Evolutionary conservation across 2,797 vertebrate species (phyloP).

Genomic region (Gila robusta): DNA sequence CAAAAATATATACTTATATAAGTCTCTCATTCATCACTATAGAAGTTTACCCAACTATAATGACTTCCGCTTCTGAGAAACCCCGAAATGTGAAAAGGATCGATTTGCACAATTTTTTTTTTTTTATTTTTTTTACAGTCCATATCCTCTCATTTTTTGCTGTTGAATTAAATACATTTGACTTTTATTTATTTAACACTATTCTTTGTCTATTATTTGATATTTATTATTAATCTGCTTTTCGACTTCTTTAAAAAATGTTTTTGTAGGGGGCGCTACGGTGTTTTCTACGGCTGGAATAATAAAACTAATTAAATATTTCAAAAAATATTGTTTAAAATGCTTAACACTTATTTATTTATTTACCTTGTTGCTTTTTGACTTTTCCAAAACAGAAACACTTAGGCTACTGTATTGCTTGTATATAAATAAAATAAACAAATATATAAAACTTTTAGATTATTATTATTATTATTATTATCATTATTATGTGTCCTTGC

Average conservation of each 20-base stretch:
- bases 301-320: not conserved
- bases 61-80: too few relatives aligned
- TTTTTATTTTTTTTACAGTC: not conserved
- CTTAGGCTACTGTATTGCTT: not conserved
- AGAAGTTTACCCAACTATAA: too few relatives aligned
- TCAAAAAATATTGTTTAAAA: not conserved
- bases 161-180: not conserved
- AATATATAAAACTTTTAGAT: not conserved
- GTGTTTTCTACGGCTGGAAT: not conserved
- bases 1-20: too few relatives aligned
- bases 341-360: not conserved
- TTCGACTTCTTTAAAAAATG: not conserved
- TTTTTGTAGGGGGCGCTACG: not conserved
- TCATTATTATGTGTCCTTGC: too few relatives aligned
- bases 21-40: too few relatives aligned
- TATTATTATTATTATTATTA: not conserved
- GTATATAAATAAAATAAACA: not conserved
- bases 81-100: too few relatives aligned
- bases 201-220: not conserved
- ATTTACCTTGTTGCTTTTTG: not conserved
- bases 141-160: not conserved
- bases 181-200: not conserved
- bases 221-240: not conserved
- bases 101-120: too few relatives aligned
- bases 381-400: not conserved